Evolutionary conservation across 1,140 invertebrate species (phyloP), one percentile per base, ranked within the genome.

Genomic region (Drosophila repleta): DNA sequence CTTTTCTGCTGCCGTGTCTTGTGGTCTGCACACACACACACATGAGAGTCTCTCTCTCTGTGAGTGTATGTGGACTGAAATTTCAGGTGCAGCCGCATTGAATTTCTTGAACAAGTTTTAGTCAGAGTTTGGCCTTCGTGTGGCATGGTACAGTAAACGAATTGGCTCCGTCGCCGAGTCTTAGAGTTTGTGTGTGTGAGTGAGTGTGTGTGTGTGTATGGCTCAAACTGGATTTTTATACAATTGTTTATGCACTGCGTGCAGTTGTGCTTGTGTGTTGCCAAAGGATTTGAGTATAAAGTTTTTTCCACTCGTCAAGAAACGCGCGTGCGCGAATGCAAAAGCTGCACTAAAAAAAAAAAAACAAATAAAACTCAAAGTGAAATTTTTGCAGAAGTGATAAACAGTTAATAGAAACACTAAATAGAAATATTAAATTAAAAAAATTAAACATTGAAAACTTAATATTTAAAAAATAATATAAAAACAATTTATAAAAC

Each of bases 51-150:
- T 70, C 39, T 57, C 21, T 80, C 60, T 46, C 51, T 69, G 49
- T 46, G 32, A 39, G 46, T 58, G 49, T 53, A 66, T 71, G 78
- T 83, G 60, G 73, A 69, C 66, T 62, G 70, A 72, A 68, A 87
- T 76, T 88, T 87, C 83, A 87, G 83, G 83, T 87, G 83, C 83
- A 87, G 79, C 41, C 71, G 70, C 72, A 66, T 76, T 90, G 85
- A 87, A 60, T 88, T 88, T 82, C 80, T 81, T 74, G 80, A 91
- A 87, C 90, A 74, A 91, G 85, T 91, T 91, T 90, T 79, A 91
- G 90, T 91, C 84, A 79, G 76, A 91, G 85, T 91, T 89, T 91
- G 90, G 90, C 90, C 90, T 91, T 90, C 90, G 88, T 88, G 65
- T 90, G 84, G 90, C 74, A 90, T 90, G 90, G 90, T 91, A 91